Percentiles rank a stretch among this genome's conserved stretches.
phyloP scores from a whole-genome alignment of 2,113 vertebrate species.

The Thermophis baileyi region DNA sequence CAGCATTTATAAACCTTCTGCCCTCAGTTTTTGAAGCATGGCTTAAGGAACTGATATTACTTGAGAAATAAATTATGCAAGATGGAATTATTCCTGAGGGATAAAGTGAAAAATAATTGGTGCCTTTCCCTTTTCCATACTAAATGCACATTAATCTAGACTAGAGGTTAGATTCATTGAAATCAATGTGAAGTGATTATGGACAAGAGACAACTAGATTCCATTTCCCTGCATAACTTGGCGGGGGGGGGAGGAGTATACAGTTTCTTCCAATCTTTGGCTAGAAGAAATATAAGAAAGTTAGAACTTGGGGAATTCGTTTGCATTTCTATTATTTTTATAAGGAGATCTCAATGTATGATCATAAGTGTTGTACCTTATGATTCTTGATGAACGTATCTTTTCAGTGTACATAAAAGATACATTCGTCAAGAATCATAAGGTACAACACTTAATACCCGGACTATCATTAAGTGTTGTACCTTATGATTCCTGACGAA shows the following conservation, averaged over 20 bases:
- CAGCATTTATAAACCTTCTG: constrained; percentile 8
- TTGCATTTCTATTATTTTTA: background rate
- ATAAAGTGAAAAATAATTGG: constrained; percentile 13
- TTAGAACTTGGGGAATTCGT: background rate
- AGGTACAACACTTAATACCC: too few species aligned
- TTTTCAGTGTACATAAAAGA: too few species aligned
- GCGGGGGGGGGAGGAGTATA: accelerated
- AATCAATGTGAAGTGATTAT: background rate
- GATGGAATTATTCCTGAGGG: constrained; percentile 39
- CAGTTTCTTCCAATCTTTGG: background rate
- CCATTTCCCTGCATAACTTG: background rate
- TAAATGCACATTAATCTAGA: background rate
- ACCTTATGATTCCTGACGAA: too few species aligned
- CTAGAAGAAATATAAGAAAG: background rate
- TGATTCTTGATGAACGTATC: too few species aligned
- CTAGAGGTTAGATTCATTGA: background rate
- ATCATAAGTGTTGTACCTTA: background rate
- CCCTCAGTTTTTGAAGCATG: constrained; percentile 29
- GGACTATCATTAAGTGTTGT: too few species aligned
- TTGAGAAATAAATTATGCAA: constrained; percentile 41
- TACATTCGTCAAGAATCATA: too few species aligned
- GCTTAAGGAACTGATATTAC: constrained; percentile 38
- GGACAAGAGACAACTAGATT: background rate
- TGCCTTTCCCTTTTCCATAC: background rate
- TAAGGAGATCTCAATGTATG: background rate